Conservation (phyloP, 2,113 vertebrate genomes). For the Tor tambroides region DNA sequence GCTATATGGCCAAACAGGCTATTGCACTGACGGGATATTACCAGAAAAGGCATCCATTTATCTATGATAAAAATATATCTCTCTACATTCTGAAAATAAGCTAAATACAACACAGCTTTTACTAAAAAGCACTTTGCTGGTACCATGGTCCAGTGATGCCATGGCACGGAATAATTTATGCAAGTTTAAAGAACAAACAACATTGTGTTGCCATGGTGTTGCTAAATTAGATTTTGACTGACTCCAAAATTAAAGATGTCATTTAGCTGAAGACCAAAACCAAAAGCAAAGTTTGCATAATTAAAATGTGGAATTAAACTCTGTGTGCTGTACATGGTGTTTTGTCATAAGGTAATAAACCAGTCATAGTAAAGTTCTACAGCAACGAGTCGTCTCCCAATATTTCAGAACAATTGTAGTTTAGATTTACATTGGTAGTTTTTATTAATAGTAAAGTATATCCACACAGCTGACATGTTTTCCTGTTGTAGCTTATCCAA, state of each 20-base stretch:
- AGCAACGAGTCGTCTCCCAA: background rate
- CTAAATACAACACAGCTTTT: background rate
- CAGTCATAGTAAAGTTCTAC: background rate
- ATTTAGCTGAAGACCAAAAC: background rate
- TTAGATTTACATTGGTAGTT: background rate
- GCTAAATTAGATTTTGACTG: background rate
- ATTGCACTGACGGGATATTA: conserved; percentile 29
- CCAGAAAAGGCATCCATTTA: background rate
- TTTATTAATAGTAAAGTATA: background rate
- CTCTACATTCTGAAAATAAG: background rate
- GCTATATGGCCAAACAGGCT: conserved; percentile 47
- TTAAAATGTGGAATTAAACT: no score
- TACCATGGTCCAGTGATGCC: background rate
- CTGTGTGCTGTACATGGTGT: no score
- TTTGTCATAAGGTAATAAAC: background rate
- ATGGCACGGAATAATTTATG: background rate
- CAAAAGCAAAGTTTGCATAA: background rate
- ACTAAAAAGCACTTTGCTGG: background rate
- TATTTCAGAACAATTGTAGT: background rate
- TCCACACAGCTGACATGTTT: background rate
- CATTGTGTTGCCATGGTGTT: background rate
- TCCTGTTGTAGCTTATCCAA: background rate
- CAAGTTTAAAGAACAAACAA: background rate
- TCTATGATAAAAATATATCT: background rate
- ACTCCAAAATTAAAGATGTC: no score